A percentile compares a stretch with the other conserved stretches of the same genome.
Conservation (phyloP, 2,113 vertebrate genomes). For the Polypterus senegalus region DNA sequence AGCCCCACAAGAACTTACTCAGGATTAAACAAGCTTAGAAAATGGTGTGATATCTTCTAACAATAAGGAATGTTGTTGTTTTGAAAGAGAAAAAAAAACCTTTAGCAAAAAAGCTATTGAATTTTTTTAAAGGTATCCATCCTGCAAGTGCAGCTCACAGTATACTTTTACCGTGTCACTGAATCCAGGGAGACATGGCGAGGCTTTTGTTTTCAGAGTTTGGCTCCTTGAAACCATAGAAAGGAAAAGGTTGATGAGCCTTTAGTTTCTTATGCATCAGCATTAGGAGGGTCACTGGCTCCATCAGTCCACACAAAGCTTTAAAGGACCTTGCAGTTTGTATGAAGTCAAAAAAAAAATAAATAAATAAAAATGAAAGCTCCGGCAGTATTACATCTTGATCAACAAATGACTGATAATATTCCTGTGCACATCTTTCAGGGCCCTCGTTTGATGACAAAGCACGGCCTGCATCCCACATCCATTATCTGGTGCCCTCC, state of each 20-base stretch:
- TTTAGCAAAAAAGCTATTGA: too few species aligned
- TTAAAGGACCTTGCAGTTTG: not conserved
- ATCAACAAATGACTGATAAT: slow-evolving; percentile 98
- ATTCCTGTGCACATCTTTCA: slow-evolving; percentile 84
- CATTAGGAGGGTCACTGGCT: slow-evolving; percentile 25
- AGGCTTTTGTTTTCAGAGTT: slow-evolving; percentile 11
- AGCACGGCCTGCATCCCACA: slow-evolving; percentile 66
- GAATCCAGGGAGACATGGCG: slow-evolving; percentile 11
- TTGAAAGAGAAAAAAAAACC: too few species aligned
- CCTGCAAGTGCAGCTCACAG: too few species aligned
- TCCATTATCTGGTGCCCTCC: slow-evolving; percentile 81
- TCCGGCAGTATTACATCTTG: slow-evolving; percentile 72
- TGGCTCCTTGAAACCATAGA: not conserved
- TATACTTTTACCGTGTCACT: too few species aligned
- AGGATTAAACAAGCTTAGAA: too few species aligned
- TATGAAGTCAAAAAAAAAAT: slow-evolving; percentile 11
- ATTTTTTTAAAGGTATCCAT: too few species aligned
- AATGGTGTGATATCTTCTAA: too few species aligned
- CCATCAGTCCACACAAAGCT: slow-evolving; percentile 11
- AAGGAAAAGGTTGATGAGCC: not conserved
- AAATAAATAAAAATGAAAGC: slow-evolving; percentile 23
- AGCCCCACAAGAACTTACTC: too few species aligned
- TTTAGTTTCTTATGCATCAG: slow-evolving; percentile 4
- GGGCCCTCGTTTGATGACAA: slow-evolving; percentile 91
- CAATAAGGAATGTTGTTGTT: too few species aligned